Percentiles rank a stretch among this genome's conserved stretches.
phyloP scores from a whole-genome alignment of 2,888 invertebrate species.

The Chymomyza amoena region DNA sequence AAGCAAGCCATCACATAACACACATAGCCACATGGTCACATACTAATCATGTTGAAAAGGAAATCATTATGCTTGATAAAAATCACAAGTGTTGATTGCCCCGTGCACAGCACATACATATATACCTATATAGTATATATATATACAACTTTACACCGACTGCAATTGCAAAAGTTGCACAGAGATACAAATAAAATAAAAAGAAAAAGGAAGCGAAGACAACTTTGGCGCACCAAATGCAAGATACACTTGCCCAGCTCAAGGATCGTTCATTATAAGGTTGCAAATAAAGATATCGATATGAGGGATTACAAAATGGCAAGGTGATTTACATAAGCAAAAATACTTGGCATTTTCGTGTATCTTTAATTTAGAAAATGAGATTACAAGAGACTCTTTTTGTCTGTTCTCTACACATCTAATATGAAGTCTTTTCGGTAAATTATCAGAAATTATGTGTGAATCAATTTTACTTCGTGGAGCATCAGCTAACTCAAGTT shows the following conservation, averaged over 20 bases:
- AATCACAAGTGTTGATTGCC: slow-evolving; percentile 73
- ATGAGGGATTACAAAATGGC: neutral
- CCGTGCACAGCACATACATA: slow-evolving; percentile 19
- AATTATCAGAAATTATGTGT: too few species aligned
- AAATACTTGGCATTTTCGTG: neutral
- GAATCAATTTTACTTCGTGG: too few species aligned
- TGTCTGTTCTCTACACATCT: too few species aligned
- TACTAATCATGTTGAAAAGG: slow-evolving; percentile 64
- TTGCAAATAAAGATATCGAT: too few species aligned
- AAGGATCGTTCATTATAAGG: neutral
- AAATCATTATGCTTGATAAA: slow-evolving; percentile 74
- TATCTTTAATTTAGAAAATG: too few species aligned
- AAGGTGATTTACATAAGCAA: too few species aligned
- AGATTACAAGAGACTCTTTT: too few species aligned
- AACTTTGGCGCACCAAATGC: neutral
- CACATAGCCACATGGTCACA: neutral
- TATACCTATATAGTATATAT: slow-evolving; percentile 4
- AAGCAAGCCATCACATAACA: neutral
- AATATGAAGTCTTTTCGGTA: too few species aligned
- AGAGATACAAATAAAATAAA: slow-evolving; percentile 5
- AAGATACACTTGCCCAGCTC: neutral
- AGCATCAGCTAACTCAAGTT: too few species aligned
- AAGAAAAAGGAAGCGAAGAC: neutral
- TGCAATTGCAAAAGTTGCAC: neutral
- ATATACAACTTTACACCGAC: neutral